Evolutionary conservation across 2,797 vertebrate species (phyloP), one percentile per base, ranked within the genome.

Genomic region (Eulemur mongoz): DNA sequence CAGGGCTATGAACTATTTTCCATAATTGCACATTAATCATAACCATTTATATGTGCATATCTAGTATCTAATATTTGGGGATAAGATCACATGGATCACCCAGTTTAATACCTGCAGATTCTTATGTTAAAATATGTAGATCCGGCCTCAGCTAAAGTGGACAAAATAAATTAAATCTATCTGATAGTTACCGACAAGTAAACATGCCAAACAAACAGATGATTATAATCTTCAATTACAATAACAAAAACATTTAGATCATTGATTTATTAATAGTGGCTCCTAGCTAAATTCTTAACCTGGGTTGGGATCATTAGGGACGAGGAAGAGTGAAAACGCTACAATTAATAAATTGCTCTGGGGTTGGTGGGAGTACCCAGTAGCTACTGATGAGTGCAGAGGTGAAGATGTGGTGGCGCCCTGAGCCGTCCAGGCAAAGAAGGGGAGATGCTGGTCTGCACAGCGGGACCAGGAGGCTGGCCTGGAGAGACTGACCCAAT

Each of bases 391-490:
- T 9, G 11, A 15, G 12, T 32, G 18, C 30, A 40, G 43, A 89
- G 59, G 14, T 32, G n/a, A 15, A 22, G n/a, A 65, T 30, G 40
- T 2, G 13, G 52, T 6, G 11, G 17, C 17, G 8, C 22, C 27
- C 59, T 48, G 59, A 45, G 40, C 57, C 25, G 48, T 27, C 32
- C 23, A 35, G 14, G 69, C 30, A 45, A 38, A 18, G 23, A 11
- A 76, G 40, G 17, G 23, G 27, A 32, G 43, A 15, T 40, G n/a
- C 57, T 65, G n/a, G 11, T 38, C 11, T 35, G 25, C 8, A 30
- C 0, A 0, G n/a, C 0, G 3, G 45, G 50, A 30, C 6, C 2
- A 32, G 12, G n/a, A 32, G 7, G n/a, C 27, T 7, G 43, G 25
- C 22, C 23, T 22, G 30, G 7, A 50, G 45, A 48, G 5, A 45